Evolutionary conservation across 2,888 invertebrate genomes (phyloP).

Genomic region (Aphidoletes aphidimyza): DNA sequence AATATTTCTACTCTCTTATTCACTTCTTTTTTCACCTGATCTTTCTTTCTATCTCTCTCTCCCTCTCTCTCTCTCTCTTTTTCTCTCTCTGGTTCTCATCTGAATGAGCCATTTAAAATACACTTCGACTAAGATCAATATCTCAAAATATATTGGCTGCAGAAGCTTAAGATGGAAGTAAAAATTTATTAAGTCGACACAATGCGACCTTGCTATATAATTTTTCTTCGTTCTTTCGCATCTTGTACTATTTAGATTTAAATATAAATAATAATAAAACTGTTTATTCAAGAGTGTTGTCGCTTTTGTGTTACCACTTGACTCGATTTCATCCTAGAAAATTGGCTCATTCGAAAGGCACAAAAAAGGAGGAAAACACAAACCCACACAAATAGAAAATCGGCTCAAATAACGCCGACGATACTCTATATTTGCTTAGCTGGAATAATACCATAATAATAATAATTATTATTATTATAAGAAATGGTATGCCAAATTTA

Average conservation of each 20-base stretch:
- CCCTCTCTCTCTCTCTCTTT: not conserved
- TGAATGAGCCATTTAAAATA: not conserved
- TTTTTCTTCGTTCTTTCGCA: not conserved
- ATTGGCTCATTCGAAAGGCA: not conserved
- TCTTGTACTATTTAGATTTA: not conserved
- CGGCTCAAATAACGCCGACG: not conserved
- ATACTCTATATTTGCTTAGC: not conserved
- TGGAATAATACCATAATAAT: not conserved
- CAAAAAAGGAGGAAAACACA: no score
- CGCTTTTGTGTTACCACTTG: not conserved
- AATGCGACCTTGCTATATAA: not conserved
- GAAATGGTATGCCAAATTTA: not conserved
- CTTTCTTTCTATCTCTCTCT: no score
- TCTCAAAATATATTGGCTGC: conserved; percentile 7
- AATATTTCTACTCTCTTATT: no score
- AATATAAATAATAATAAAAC: not conserved
- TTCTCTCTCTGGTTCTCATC: not conserved
- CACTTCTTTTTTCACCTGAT: no score
- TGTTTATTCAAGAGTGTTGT: not conserved
- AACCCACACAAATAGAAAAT: no score
- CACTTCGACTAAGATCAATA: not conserved
- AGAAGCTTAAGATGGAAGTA: not conserved
- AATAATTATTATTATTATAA: not conserved
- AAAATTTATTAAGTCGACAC: not conserved
- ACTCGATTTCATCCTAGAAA: not conserved